A percentile compares a stretch with the other conserved stretches of the same genome.
phyloP scores from a whole-genome alignment of 2,113 vertebrate species.

The Nibea albiflora region DNA sequence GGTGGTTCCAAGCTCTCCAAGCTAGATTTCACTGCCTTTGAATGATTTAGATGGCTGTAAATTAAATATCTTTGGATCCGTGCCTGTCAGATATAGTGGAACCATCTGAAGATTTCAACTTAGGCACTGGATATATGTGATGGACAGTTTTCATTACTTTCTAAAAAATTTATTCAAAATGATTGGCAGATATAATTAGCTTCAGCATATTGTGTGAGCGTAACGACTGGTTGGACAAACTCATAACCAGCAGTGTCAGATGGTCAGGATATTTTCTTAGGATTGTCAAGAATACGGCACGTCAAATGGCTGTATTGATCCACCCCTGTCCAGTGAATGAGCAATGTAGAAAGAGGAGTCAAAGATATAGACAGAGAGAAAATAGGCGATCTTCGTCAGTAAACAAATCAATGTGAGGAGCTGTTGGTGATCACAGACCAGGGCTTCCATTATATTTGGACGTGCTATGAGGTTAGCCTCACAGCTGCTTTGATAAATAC shows the following conservation, averaged over 20 bases:
- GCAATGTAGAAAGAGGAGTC: background rate
- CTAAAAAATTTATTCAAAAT: background rate
- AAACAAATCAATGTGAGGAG: slow-evolving; percentile 14
- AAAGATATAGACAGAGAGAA: background rate
- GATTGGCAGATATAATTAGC: background rate
- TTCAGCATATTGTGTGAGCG: background rate
- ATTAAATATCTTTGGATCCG: background rate
- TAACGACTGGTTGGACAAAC: background rate
- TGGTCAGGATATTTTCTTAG: background rate
- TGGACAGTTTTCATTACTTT: background rate
- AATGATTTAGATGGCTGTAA: background rate
- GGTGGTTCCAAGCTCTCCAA: background rate
- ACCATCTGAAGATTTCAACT: background rate
- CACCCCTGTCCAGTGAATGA: background rate
- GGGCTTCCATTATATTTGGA: slow-evolving; percentile 18
- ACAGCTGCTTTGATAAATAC: slow-evolving; percentile 22
- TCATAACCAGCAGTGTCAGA: background rate
- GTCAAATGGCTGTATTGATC: background rate
- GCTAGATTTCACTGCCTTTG: background rate
- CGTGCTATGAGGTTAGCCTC: background rate
- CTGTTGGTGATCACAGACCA: slow-evolving; percentile 9
- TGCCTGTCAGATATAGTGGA: background rate
- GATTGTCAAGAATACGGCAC: background rate
- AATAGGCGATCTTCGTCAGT: slow-evolving; percentile 3
- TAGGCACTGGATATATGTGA: background rate